Conservation (phyloP, 2,113 vertebrate species). For the Malurus alboscapulatus region DNA sequence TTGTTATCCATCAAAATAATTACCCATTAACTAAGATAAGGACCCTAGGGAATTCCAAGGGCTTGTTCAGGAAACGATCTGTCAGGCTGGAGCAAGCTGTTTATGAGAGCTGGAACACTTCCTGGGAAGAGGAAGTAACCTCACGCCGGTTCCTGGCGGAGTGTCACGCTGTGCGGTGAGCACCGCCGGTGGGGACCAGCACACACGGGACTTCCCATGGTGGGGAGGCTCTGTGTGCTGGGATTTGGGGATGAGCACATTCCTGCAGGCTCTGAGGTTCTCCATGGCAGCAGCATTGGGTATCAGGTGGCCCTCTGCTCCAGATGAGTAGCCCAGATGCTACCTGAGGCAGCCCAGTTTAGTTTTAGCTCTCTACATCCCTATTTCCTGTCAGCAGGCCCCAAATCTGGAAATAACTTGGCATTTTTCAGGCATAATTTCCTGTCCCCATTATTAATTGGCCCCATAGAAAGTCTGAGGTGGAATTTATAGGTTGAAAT, state of each 20-base stretch:
- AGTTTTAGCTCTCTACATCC: not conserved
- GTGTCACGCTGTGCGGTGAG: not conserved
- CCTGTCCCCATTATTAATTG: not conserved
- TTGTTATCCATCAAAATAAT: slow-evolving; percentile 75
- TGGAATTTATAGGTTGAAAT: not conserved
- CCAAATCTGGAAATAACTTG: not conserved
- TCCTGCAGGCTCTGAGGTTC: not conserved
- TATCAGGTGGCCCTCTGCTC: not conserved
- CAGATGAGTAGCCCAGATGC: not conserved
- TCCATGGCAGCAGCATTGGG: accelerated
- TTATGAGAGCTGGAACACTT: slow-evolving; percentile 53
- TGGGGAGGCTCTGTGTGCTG: not conserved
- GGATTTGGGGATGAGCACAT: not conserved
- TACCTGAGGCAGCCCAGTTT: not conserved
- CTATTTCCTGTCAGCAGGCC: not conserved
- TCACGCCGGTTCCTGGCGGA: not conserved
- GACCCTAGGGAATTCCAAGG: slow-evolving; percentile 75
- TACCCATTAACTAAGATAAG: slow-evolving; percentile 73
- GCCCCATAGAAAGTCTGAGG: not conserved
- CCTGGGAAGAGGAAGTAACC: slow-evolving; percentile 73
- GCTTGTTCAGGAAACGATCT: slow-evolving; percentile 74
- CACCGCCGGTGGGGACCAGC: not conserved
- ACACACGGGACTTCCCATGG: accelerated
- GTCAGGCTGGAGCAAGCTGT: slow-evolving; percentile 62
- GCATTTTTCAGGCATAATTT: not conserved